Evolutionary conservation across 1,140 invertebrate species (phyloP), one percentile per base, ranked within the genome.

Genomic region (Zophobas atratus): DNA sequence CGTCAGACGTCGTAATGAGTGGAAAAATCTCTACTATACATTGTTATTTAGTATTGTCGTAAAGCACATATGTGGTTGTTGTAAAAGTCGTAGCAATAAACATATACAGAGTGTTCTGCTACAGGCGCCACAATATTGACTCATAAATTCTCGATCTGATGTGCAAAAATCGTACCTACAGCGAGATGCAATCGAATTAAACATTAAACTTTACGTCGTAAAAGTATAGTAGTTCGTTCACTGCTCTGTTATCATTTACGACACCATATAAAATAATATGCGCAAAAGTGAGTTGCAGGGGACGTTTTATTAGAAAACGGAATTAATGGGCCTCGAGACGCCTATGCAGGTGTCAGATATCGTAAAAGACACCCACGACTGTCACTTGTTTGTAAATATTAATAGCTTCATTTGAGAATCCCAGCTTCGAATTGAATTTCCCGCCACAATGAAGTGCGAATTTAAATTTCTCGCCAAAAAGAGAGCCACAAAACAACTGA

Each of bases 61-160:
- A 67, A 67, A 67, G 38, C 38, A 43, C 60, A 43, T 67, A 67
- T 46, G 60, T 20, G 60, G 5, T 20, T 43, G 60, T 36, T n/a
- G 39, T 67, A 67, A 67, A 67, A 67, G 60, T 67, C 60, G 33
- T 67, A 33, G 39, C 35, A 39, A 67, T 67, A 67, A 67, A 67
- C 34, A 67, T 67, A 67, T 67, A 67, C 60, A 67, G 60, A 20
- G 60, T 67, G 60, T 41, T 36, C 39, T 32, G n/a, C 60, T 60
- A 36, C n/a, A 41, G 60, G 39, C 60, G 38, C 36, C 60, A 41
- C 60, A 20, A 60, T 67, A 41, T 67, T 67, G 60, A 32, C 60
- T 43, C 41, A 43, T 43, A 67, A 67, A 41, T 60, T 35, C 1
- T 0, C 2, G n/a, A 60, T 60, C 6, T 60, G 56, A 60, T 60